Evolutionary conservation across 2,888 invertebrate species (phyloP).

Genomic region (Aphidius colemani): DNA sequence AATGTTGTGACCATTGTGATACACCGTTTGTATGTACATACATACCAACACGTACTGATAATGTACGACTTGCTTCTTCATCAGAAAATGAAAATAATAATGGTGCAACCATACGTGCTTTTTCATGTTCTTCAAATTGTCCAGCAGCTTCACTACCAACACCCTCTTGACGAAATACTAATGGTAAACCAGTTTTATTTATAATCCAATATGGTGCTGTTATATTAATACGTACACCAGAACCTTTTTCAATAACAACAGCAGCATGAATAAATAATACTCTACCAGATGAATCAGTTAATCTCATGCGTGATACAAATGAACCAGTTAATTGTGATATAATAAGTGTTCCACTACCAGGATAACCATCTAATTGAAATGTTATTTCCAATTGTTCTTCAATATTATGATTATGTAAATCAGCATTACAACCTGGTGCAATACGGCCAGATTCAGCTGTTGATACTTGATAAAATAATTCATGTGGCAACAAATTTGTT

Average conservation of each 20-base stretch:
- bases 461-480: slow-evolving; percentile 69
- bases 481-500: slow-evolving; percentile 86
- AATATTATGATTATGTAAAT: slow-evolving; percentile 63
- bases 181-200: slow-evolving; percentile 93
- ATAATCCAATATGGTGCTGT: slow-evolving; percentile 93
- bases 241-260: slow-evolving; percentile 66
- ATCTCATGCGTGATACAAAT: slow-evolving; percentile 72
- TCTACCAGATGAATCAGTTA: slow-evolving; percentile 76
- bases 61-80: slow-evolving; percentile 79
- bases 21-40: slow-evolving; percentile 64
- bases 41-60: slow-evolving; percentile 78
- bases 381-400: slow-evolving; percentile 75
- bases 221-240: slow-evolving; percentile 71
- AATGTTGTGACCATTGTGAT: slow-evolving; percentile 83
- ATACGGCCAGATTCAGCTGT: slow-evolving; percentile 60
- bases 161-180: slow-evolving; percentile 92
- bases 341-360: slow-evolving; percentile 66
- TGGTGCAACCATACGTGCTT: slow-evolving; percentile 89
- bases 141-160: slow-evolving; percentile 78
- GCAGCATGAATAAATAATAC: slow-evolving; percentile 76
- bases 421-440: slow-evolving; percentile 60
- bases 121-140: slow-evolving; percentile 93
- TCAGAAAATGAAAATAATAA: slow-evolving; percentile 93
- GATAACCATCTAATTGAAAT: slow-evolving; percentile 84
- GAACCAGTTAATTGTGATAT: slow-evolving; percentile 58